phyloP scores from a whole-genome alignment of 2,888 invertebrate genomes.

The Leptura quadrifasciata region DNA sequence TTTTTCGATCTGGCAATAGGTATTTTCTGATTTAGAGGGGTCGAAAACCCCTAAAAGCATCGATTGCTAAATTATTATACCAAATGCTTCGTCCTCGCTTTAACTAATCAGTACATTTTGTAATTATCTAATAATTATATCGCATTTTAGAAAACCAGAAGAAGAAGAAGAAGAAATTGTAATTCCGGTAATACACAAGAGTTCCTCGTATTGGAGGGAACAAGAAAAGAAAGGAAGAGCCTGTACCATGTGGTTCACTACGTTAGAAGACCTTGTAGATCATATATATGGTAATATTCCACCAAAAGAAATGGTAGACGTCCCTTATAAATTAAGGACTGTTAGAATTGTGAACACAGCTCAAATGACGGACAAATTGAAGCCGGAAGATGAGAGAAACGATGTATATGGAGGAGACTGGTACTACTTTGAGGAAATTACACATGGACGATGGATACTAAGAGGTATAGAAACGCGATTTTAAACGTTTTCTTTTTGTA shows the following conservation, averaged over 20 bases:
- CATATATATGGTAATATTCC: slow-evolving; percentile 69
- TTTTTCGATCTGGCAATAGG: too few species aligned
- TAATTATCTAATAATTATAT: not conserved
- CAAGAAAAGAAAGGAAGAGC: slow-evolving; percentile 67
- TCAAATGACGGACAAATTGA: slow-evolving; percentile 61
- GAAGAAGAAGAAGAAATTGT: slow-evolving; percentile 19
- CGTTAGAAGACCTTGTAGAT: slow-evolving; percentile 63
- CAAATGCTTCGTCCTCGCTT: too few species aligned
- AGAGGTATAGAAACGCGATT: slow-evolving; percentile 60
- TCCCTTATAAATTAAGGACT: slow-evolving; percentile 61
- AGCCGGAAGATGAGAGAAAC: slow-evolving; percentile 60
- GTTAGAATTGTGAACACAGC: slow-evolving; percentile 64
- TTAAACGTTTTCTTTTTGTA: not conserved
- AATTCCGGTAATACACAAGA: slow-evolving; percentile 50
- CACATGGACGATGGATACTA: slow-evolving; percentile 70
- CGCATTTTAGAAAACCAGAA: not conserved
- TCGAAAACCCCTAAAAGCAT: too few species aligned
- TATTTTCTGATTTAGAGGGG: too few species aligned
- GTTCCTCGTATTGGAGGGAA: slow-evolving; percentile 64
- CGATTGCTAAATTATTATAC: too few species aligned
- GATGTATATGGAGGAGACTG: slow-evolving; percentile 67
- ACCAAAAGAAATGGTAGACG: slow-evolving; percentile 60
- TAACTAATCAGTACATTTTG: too few species aligned
- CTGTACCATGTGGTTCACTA: slow-evolving; percentile 67
- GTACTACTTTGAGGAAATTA: slow-evolving; percentile 70